A percentile compares a stretch with the other conserved stretches of the same genome.
Conservation (phyloP, 2,797 vertebrate genomes). For the Perodicticus potto region DNA sequence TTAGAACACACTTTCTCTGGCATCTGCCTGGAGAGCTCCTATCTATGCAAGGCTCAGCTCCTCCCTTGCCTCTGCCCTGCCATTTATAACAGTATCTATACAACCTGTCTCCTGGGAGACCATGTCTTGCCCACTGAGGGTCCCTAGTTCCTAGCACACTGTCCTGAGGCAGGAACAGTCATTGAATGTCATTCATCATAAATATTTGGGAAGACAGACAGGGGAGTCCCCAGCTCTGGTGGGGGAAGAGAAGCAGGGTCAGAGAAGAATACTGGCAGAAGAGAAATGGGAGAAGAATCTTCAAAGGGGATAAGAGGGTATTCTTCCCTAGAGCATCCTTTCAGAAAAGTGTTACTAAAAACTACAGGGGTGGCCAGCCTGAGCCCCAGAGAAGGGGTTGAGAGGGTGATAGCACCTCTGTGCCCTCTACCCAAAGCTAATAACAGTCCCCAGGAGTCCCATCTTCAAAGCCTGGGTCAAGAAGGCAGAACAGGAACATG, state of each 20-base stretch:
- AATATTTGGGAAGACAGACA: background rate
- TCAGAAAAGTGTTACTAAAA: background rate
- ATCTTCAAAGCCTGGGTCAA: background rate
- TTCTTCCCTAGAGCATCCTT: background rate
- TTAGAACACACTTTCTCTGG: background rate
- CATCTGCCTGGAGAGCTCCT: background rate
- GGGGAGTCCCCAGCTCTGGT: background rate
- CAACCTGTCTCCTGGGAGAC: background rate
- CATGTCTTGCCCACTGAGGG: background rate
- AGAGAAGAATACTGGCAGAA: background rate
- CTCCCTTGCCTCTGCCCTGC: background rate
- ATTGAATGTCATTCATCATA: no score
- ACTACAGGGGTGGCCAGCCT: background rate
- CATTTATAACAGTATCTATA: background rate
- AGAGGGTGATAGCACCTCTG: background rate
- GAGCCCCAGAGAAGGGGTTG: background rate
- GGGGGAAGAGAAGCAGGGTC: background rate
- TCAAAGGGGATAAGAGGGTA: background rate
- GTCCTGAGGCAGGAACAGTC: background rate
- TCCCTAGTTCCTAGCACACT: background rate
- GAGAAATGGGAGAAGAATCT: background rate
- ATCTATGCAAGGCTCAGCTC: background rate
- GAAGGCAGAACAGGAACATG: conserved; percentile 29
- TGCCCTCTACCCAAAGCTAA: background rate
- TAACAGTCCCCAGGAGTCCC: background rate